phyloP scores from a whole-genome alignment of 2,888 invertebrate genomes.

The Spilosoma lubricipeda region DNA sequence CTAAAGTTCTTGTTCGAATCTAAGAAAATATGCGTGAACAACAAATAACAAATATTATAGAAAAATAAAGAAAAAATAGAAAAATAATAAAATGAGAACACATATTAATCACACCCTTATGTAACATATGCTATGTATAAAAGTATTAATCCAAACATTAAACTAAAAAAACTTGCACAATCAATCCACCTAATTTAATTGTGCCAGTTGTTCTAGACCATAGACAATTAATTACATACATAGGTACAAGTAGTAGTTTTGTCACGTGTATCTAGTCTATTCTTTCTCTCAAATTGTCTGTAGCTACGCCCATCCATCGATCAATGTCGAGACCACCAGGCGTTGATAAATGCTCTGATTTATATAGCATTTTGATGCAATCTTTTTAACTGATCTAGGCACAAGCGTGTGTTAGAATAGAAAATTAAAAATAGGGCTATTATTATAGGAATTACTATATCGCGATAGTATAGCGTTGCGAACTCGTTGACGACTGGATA shows the following conservation, averaged over 20 bases:
- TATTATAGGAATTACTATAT: neutral
- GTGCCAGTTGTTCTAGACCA: neutral
- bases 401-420: neutral
- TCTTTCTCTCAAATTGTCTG: constrained; percentile 31
- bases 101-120: no score
- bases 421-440: neutral
- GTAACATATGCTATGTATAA: neutral
- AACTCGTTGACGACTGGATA: neutral
- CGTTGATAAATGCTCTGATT: constrained; percentile 17
- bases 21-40: neutral
- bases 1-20: neutral
- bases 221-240: neutral
- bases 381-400: constrained; percentile 3
- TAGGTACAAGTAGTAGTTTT: constrained; percentile 1
- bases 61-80: no score
- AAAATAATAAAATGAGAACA: no score
- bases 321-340: constrained; percentile 40
- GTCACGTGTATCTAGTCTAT: constrained; percentile 26
- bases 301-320: constrained; percentile 27
- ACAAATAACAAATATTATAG: neutral
- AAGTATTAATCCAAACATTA: no score
- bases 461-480: neutral
- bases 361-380: constrained; percentile 12
- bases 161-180: neutral
- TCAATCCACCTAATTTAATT: neutral